phyloP scores from a whole-genome alignment of 2,113 vertebrate genomes.

The Hemiprocne comata region DNA sequence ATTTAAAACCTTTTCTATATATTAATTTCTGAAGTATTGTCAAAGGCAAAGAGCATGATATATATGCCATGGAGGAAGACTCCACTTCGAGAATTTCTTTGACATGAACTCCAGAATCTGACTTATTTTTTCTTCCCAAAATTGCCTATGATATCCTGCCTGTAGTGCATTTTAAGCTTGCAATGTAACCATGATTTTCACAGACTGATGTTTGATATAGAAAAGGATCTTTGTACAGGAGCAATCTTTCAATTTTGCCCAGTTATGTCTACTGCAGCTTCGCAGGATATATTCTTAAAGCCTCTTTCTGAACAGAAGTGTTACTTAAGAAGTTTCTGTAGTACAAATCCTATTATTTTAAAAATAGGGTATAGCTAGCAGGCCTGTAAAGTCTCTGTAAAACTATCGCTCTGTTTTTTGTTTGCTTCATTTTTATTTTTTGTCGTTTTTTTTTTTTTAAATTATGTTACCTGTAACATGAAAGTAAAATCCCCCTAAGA shows the following conservation, averaged over 20 bases:
- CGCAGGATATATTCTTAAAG: neutral
- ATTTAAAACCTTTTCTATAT: neutral
- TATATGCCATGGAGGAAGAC: neutral
- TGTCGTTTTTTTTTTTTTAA: neutral
- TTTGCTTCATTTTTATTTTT: neutral
- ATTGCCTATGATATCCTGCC: neutral
- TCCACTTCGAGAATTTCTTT: neutral
- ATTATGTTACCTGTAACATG: neutral
- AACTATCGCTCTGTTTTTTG: neutral
- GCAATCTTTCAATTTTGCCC: neutral
- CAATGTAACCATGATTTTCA: neutral
- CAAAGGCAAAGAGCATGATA: neutral
- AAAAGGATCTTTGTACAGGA: neutral
- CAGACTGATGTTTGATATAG: neutral
- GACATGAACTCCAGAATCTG: neutral
- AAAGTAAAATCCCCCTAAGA: neutral
- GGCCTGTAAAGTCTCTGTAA: neutral
- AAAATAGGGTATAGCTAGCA: neutral
- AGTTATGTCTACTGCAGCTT: neutral
- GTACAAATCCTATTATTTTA: neutral
- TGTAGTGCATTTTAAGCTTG: neutral
- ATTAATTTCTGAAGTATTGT: neutral
- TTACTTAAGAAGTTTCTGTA: neutral
- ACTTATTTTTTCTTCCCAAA: neutral
- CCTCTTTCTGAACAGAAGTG: neutral